Conservation (phyloP, 1,140 invertebrate species). For the Caenorhabditis briggsae region DNA sequence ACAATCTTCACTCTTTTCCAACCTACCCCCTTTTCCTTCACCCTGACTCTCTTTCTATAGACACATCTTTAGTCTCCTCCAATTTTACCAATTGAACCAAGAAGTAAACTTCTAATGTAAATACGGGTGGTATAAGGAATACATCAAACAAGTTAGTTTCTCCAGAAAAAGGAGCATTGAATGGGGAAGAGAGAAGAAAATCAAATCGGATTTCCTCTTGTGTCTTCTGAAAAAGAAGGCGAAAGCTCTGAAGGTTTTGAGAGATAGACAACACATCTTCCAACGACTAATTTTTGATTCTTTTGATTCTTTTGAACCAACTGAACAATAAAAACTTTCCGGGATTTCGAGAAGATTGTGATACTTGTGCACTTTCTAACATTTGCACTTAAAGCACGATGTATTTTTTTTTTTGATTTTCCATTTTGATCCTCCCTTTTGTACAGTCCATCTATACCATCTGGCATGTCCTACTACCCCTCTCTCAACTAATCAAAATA, state of each 20-base stretch:
- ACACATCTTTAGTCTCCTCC: constrained; percentile 1
- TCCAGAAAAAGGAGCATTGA: not conserved
- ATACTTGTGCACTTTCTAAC: not conserved
- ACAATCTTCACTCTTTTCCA: constrained; percentile 13
- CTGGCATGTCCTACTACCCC: constrained; percentile 40
- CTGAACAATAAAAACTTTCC: no score
- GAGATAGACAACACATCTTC: not conserved
- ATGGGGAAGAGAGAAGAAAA: not conserved
- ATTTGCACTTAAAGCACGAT: not conserved
- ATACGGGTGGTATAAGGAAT: not conserved
- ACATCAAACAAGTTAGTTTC: constrained; percentile 20
- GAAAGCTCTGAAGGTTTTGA: not conserved
- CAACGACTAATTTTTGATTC: not conserved
- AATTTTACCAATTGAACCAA: not conserved
- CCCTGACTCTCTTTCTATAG: constrained; percentile 10
- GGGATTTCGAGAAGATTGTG: no score
- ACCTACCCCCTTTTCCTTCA: not conserved
- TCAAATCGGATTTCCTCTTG: constrained; percentile 51
- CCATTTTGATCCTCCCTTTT: no score
- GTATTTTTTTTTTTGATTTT: constrained; percentile 34
- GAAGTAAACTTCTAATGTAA: not conserved
- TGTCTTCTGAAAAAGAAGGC: not conserved
- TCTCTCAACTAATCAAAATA: constrained; percentile 10
- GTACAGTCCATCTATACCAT: no score
- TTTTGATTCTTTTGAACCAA: no score